These are phyloP conservation scores for Saccostrea glomerata DNA, from an alignment of 1,140 invertebrate species.

Conservation along the genomic window DNA sequence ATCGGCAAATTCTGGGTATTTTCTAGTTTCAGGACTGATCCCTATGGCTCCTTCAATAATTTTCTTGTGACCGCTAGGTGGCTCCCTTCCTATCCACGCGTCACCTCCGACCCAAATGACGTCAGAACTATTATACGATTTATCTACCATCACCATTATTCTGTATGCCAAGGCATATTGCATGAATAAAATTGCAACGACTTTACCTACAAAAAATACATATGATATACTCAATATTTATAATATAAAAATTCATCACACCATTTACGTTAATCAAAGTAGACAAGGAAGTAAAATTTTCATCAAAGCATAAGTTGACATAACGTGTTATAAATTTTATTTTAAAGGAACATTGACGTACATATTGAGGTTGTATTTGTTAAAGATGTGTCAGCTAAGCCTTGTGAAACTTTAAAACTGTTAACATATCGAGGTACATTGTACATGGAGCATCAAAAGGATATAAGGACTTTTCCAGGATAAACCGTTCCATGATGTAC, in stretches of 20 bases:
- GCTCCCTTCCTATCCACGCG: constrained; percentile 87
- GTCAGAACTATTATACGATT: constrained; percentile 60
- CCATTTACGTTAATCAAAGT: too few species aligned
- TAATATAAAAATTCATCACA: too few species aligned
- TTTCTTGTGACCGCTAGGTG: constrained; percentile 80
- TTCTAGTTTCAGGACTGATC: constrained; percentile 33
- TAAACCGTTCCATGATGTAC: too few species aligned
- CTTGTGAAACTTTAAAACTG: too few species aligned
- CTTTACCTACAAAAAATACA: constrained; percentile 30
- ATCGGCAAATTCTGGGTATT: constrained; percentile 39
- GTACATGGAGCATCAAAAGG: too few species aligned
- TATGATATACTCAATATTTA: too few species aligned
- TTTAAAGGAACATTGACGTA: neutral
- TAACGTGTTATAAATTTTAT: neutral
- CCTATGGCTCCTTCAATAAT: constrained; percentile 40
- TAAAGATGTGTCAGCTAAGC: too few species aligned
- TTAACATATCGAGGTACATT: too few species aligned
- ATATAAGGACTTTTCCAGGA: too few species aligned
- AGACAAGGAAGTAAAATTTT: too few species aligned
- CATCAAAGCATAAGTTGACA: too few species aligned
- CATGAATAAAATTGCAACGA: constrained; percentile 36
- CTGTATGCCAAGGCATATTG: constrained; percentile 66
- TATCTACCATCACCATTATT: constrained; percentile 79
- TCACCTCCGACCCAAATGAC: constrained; percentile 89
- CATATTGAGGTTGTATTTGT: too few species aligned